Percentiles rank a stretch among this genome's conserved stretches.
Conservation (phyloP, 53 echinoderm and acorn worm genomes). For the Zoroaster sp. region DNA sequence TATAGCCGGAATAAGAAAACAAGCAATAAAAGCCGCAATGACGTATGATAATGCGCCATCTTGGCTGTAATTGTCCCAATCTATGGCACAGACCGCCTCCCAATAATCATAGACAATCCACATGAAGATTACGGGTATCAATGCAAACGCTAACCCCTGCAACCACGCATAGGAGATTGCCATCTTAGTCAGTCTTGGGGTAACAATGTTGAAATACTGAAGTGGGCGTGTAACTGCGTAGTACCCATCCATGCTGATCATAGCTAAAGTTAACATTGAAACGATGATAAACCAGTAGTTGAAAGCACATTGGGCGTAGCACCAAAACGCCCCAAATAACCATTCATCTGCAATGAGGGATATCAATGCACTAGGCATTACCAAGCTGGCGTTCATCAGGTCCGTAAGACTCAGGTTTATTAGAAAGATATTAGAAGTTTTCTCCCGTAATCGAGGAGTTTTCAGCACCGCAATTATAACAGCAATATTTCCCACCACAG, state of each 20-base stretch:
- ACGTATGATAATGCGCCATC: slow-evolving; percentile 60
- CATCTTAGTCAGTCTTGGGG: neutral
- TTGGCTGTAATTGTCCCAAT: slow-evolving; percentile 47
- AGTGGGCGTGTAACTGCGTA: slow-evolving; percentile 35
- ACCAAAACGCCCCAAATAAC: slow-evolving; percentile 32
- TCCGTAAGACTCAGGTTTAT: slow-evolving; percentile 63
- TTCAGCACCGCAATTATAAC: slow-evolving; percentile 40
- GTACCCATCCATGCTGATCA: slow-evolving; percentile 60
- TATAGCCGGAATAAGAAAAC: slow-evolving; percentile 56
- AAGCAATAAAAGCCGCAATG: slow-evolving; percentile 38
- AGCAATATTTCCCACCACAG: slow-evolving; percentile 38
- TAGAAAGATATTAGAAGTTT: slow-evolving; percentile 36
- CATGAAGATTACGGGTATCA: slow-evolving; percentile 38
- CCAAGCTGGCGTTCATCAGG: slow-evolving; percentile 37
- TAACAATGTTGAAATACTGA: slow-evolving; percentile 41
- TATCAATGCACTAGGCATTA: slow-evolving; percentile 50
- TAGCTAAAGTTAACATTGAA: slow-evolving; percentile 64
- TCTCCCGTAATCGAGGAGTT: slow-evolving; percentile 50
- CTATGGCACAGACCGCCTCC: slow-evolving; percentile 62
- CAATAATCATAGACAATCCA: slow-evolving; percentile 69
- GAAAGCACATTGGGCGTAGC: slow-evolving; percentile 62
- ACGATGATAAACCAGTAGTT: slow-evolving; percentile 68
- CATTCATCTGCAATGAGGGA: slow-evolving; percentile 40
- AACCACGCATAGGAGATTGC: slow-evolving; percentile 41
- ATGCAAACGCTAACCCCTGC: slow-evolving; percentile 40